Evolutionary conservation across 1,140 invertebrate genomes (phyloP), one percentile per base, ranked within the genome.

Genomic region (Aphelenchoides fujianensis): DNA sequence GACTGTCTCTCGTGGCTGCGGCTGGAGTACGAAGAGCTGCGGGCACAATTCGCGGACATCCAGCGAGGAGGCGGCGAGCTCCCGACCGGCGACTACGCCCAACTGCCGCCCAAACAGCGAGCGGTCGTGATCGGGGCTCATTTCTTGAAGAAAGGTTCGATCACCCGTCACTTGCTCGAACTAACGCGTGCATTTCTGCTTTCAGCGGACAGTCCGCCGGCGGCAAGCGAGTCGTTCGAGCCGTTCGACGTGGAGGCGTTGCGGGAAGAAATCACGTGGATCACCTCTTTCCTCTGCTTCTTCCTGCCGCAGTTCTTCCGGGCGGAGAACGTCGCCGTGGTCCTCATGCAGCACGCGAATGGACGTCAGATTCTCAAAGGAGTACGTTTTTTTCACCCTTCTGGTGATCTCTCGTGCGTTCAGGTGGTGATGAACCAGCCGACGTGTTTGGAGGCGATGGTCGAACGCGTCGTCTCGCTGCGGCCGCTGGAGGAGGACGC

Each of bases 211-310:
- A n/a, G 1, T n/a, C 5, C 5, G 27, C 36, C 28, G 19, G n/a
- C 34, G 36, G n/a, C 30, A 5, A 68, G 2, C 12, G 69, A 70
- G 5, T 34, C 64, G 9, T 34, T 70, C 48, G 69, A 70, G 64
- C 64, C 64, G 2, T 69, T 68, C 68, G 55, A 64, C 23, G n/a
- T 69, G n/a, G 69, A 70, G 52, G 23, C 67, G 3, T 70, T 34
- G 41, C 66, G 69, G n/a, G 69, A 70, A 70, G 69, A 70, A 32
- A 41, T 70, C n/a, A 69, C 37, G 19, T 70, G 69, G 67, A 70
- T 70, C 27, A 70, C 69, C 2, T 70, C 69, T 19, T 32, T 70
- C 9, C 31, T 70, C 19, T 35, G 66, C 30, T 71, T 70, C 30
- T 71, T 34, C 32, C 41, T 70, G 30, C 69, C 69, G 16, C 1